Percentiles rank a stretch among this genome's conserved stretches.
Evolutionary conservation across 2,113 vertebrate genomes (phyloP).

Genomic region (Cyprinodon brontotheroides): DNA sequence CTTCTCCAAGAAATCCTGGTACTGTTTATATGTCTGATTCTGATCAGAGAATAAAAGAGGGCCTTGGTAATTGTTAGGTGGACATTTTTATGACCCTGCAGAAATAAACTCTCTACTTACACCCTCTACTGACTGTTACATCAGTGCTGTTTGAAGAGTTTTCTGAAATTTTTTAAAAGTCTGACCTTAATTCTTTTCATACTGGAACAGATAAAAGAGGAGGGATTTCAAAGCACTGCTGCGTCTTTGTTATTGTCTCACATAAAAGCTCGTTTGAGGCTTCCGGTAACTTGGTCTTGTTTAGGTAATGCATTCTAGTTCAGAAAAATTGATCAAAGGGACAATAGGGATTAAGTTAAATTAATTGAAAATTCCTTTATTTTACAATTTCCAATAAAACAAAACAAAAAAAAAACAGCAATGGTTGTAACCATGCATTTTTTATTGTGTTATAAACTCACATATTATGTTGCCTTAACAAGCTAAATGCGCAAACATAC

Average conservation of each 20-base stretch:
- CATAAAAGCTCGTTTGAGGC: background rate
- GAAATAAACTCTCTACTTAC: constrained; percentile 7
- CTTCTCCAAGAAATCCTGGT: no score
- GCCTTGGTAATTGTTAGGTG: constrained; percentile 1
- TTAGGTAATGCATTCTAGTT: background rate
- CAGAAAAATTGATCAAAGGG: background rate
- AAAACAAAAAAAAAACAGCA: background rate
- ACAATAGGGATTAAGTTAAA: background rate
- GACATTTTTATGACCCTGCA: constrained; percentile 17
- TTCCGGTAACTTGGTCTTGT: background rate
- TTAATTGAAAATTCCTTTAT: no score
- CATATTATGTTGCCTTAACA: background rate
- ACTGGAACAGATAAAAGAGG: background rate
- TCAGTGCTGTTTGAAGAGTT: background rate
- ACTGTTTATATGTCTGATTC: no score
- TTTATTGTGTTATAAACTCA: background rate
- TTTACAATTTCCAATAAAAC: no score
- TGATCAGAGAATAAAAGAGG: background rate
- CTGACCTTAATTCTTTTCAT: background rate
- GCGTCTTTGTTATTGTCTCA: background rate
- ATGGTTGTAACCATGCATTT: background rate
- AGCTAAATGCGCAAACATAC: background rate
- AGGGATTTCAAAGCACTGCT: background rate
- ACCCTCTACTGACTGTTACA: background rate
- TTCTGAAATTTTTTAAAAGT: background rate